Conservation (phyloP, 2,113 vertebrate species). For the Passer domesticus region DNA sequence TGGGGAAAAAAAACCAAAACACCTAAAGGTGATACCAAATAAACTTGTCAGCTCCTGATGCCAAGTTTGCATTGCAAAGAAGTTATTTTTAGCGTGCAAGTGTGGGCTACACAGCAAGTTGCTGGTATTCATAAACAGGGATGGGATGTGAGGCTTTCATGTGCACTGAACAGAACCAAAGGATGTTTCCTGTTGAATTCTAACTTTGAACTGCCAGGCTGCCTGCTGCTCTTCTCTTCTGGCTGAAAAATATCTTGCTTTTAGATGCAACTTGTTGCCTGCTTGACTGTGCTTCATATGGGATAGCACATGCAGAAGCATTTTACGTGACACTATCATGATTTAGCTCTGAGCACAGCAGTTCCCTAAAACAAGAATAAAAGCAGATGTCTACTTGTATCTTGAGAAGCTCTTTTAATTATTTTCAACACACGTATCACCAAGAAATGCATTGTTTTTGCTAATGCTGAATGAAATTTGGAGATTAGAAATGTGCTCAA, state of each 20-base stretch:
- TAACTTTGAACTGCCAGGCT: constrained; percentile 33
- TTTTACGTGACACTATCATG: not conserved
- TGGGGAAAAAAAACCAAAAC: not conserved
- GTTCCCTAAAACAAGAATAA: not conserved
- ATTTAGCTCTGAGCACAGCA: not conserved
- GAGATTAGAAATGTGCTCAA: not conserved
- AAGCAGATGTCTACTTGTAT: not conserved
- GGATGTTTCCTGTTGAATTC: not conserved
- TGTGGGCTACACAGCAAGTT: not conserved
- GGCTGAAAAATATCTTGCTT: not conserved
- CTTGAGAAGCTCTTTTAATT: not conserved
- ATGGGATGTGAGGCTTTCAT: not conserved
- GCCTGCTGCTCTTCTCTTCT: not conserved
- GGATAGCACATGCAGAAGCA: not conserved
- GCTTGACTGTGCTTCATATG: not conserved
- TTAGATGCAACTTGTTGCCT: not conserved
- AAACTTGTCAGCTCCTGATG: not conserved
- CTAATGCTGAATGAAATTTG: not conserved
- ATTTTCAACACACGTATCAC: not conserved
- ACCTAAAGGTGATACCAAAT: not conserved
- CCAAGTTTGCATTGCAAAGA: not conserved
- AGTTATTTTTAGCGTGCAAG: constrained; percentile 6
- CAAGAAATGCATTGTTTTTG: not conserved
- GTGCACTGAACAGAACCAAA: not conserved
- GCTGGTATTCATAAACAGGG: not conserved